Evolutionary conservation across 35 echinoderm and acorn worm genomes (phyloP).

Genomic region (Amphiura filiformis): DNA sequence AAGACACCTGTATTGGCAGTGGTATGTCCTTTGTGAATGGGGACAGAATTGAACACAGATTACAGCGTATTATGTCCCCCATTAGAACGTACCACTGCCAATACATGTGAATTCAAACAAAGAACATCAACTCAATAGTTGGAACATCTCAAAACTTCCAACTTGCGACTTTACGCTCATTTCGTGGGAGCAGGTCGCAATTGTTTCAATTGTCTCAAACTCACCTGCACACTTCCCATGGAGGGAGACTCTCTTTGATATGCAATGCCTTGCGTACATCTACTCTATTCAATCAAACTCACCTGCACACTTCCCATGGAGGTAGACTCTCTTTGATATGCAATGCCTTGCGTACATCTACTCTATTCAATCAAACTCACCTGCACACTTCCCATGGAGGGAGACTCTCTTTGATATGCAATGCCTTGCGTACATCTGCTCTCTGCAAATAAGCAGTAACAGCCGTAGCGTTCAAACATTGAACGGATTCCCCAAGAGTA

Average conservation of each 20-base stretch:
- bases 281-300: constrained; percentile 34
- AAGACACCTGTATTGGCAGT: too few relatives aligned
- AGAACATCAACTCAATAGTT: too few relatives aligned
- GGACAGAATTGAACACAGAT: too few relatives aligned
- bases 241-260: constrained; percentile 22
- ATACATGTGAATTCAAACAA: too few relatives aligned
- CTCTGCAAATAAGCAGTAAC: constrained; percentile 35
- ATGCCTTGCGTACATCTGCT: constrained; percentile 40
- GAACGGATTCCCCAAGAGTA: not conserved
- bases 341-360: constrained; percentile 45
- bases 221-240: constrained; percentile 65
- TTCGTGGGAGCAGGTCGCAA: too few relatives aligned
- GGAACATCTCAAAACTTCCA: too few relatives aligned
- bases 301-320: constrained; percentile 63
- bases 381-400: constrained; percentile 57
- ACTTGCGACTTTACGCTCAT: too few relatives aligned
- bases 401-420: constrained; percentile 37
- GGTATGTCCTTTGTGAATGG: too few relatives aligned
- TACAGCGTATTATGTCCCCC: too few relatives aligned
- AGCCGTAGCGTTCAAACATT: constrained; percentile 49
- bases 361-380: constrained; percentile 55
- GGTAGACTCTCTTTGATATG: constrained; percentile 37
- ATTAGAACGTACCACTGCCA: too few relatives aligned
- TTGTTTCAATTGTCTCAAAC: too few relatives aligned
- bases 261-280: constrained; percentile 56